phyloP scores from a whole-genome alignment of 2,113 vertebrate genomes.

The Siphamia tubifer region DNA sequence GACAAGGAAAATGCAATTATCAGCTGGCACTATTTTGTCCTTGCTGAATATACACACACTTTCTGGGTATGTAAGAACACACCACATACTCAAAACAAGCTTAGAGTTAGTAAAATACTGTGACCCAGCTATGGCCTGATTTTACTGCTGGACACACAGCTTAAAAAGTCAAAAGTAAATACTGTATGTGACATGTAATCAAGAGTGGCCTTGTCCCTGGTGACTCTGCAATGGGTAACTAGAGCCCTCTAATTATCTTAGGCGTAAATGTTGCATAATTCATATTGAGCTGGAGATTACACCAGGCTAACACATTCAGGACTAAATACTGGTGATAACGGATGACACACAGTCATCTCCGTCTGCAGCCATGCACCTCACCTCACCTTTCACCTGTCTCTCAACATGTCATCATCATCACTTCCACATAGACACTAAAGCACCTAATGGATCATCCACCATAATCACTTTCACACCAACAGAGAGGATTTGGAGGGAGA shows the following conservation, averaged over 20 bases:
- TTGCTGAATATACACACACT: too few species aligned
- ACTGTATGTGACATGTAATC: conserved; percentile 54
- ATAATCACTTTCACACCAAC: conserved; percentile 47
- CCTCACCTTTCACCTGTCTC: conserved; percentile 64
- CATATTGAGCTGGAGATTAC: conserved; percentile 48
- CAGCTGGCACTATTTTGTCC: too few species aligned
- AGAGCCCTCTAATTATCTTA: conserved; percentile 58
- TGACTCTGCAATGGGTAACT: conserved; percentile 34
- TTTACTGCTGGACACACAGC: background rate
- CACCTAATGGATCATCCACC: conserved; percentile 20
- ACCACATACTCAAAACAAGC: background rate
- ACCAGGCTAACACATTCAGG: conserved; percentile 21
- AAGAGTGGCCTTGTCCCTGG: conserved; percentile 12
- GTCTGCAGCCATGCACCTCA: conserved; percentile 14
- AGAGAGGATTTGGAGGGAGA: conserved; percentile 7
- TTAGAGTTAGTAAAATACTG: background rate
- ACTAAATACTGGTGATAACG: conserved; percentile 53
- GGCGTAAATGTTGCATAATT: conserved; percentile 66
- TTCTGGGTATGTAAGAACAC: background rate
- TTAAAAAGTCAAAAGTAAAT: conserved; percentile 24
- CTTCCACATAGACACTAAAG: conserved; percentile 10
- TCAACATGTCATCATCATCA: conserved; percentile 35
- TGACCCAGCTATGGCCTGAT: background rate
- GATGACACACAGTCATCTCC: conserved; percentile 42
- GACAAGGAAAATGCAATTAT: too few species aligned